phyloP scores from a whole-genome alignment of 2,888 invertebrate genomes.

The Pristionchus entomophagus region DNA sequence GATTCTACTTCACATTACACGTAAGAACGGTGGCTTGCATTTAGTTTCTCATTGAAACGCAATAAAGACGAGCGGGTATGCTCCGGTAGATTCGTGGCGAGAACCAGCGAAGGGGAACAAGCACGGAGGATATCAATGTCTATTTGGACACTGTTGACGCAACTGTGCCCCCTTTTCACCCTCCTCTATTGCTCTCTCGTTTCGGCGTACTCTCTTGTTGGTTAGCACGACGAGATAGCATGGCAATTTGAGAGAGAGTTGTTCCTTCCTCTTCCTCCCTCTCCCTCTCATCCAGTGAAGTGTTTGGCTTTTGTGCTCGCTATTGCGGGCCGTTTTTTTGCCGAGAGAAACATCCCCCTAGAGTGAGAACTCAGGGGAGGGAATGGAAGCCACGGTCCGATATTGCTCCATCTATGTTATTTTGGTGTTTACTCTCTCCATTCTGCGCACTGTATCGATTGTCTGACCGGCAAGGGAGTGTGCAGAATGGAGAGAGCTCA shows the following conservation, averaged over 20 bases:
- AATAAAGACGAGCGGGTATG: no score
- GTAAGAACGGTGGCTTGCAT: no score
- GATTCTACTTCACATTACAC: no score
- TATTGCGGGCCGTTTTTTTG: background rate
- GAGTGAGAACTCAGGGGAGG: background rate
- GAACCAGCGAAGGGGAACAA: no score
- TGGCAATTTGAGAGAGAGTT: background rate
- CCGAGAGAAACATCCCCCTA: background rate
- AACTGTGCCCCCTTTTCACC: background rate
- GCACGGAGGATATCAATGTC: background rate
- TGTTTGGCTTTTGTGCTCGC: background rate
- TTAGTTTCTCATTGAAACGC: no score
- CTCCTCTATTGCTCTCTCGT: background rate
- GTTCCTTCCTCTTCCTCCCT: background rate
- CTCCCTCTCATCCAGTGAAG: background rate
- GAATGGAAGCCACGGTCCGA: no score
- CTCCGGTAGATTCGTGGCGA: no score
- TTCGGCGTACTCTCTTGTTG: background rate
- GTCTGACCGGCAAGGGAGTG: no score
- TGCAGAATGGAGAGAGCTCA: no score
- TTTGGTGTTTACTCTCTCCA: no score
- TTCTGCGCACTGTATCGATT: no score
- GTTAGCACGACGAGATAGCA: background rate
- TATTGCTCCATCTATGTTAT: no score
- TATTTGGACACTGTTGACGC: conserved; percentile 28